These are phyloP conservation scores for Agonopterix arenella DNA, from an alignment of 2,888 invertebrate species.

Conservation along the genomic window DNA sequence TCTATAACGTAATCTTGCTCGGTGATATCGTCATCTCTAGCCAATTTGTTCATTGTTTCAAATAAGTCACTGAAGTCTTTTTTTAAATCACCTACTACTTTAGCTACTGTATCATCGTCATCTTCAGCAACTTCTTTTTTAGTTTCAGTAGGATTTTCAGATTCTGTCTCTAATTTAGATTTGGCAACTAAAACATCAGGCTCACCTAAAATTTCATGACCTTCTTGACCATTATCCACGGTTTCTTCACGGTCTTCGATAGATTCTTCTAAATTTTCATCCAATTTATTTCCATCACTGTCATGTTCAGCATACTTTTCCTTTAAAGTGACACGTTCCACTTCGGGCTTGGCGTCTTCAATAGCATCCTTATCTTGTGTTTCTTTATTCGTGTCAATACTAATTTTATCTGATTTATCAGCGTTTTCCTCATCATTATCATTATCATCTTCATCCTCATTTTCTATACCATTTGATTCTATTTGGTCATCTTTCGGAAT, in stretches of 20 bases:
- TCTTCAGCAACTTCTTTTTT: constrained; percentile 3
- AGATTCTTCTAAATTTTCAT: neutral
- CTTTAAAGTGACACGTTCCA: neutral
- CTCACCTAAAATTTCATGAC: neutral
- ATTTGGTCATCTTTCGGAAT: constrained; percentile 1
- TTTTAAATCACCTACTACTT: constrained; percentile 39
- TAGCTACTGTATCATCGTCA: constrained; percentile 14
- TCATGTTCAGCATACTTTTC: neutral
- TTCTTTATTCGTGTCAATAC: neutral
- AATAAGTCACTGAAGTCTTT: constrained; percentile 42
- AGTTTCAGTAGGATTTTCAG: neutral
- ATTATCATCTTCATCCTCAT: neutral
- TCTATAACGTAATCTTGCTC: too few relatives aligned
- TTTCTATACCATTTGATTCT: neutral
- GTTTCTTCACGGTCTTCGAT: neutral
- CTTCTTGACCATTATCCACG: neutral
- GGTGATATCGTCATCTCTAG: neutral
- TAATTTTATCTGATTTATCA: neutral
- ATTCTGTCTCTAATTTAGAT: neutral
- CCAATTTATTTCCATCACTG: neutral
- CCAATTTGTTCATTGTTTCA: constrained; percentile 38
- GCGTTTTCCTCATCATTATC: neutral
- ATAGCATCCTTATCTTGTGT: neutral
- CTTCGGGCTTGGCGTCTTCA: neutral
- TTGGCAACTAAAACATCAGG: neutral